Percentiles rank a stretch among this genome's conserved stretches.
These are phyloP conservation scores for Acanthaster planci DNA, from an alignment of 35 echinoderm and acorn worm genomes.

Conservation along the genomic window DNA sequence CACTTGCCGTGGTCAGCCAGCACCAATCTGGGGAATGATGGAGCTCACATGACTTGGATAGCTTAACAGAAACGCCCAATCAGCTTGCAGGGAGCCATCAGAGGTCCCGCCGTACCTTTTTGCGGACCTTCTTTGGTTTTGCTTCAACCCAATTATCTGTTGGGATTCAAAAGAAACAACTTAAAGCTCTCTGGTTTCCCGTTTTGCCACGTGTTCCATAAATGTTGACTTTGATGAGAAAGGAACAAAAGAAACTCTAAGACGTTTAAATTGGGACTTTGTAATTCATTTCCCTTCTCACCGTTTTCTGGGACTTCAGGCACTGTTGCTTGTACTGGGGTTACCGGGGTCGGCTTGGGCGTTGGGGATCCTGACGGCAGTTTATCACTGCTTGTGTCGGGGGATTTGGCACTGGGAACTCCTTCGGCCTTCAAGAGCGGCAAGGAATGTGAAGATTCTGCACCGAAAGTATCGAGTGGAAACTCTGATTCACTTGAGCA, in stretches of 20 bases:
- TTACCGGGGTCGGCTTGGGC: neutral
- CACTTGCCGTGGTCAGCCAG: no score
- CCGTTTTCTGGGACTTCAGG: neutral
- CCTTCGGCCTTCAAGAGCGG: neutral
- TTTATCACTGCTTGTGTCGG: neutral
- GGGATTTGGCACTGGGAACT: constrained; percentile 15
- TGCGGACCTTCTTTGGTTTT: neutral
- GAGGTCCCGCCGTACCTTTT: neutral
- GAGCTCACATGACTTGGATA: no score
- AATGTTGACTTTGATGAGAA: no score
- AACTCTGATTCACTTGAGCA: no score
- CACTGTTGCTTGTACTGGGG: neutral
- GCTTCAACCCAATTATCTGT: constrained; percentile 26
- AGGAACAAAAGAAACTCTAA: no score
- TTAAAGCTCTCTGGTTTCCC: no score
- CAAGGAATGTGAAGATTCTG: constrained; percentile 9
- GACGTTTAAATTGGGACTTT: no score
- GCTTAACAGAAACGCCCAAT: neutral
- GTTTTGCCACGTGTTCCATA: no score
- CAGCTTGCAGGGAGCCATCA: neutral
- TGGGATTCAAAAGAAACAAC: no score
- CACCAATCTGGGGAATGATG: no score
- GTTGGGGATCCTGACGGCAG: neutral
- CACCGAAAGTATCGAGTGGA: no score
- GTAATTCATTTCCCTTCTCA: neutral